Percentiles rank a stretch among this genome's conserved stretches.
phyloP scores from a whole-genome alignment of 2,888 invertebrate species.

The Sisyra terminalis region DNA sequence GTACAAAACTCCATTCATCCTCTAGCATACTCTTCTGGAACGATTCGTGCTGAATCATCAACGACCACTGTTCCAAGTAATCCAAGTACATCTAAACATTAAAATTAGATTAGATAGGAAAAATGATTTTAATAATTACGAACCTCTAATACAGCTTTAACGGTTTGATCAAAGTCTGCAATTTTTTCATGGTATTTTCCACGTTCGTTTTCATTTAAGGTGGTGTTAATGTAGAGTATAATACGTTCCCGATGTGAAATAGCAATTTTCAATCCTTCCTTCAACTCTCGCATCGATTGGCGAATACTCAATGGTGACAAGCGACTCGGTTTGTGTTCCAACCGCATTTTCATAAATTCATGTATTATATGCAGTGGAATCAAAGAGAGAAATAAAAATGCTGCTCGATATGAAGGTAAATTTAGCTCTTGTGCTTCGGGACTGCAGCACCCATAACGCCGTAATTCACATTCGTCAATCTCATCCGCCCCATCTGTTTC shows the following conservation, averaged over 20 bases:
- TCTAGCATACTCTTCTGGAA: constrained; percentile 63
- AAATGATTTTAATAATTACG: too few relatives aligned
- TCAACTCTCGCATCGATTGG: constrained; percentile 78
- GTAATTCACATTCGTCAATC: constrained; percentile 31
- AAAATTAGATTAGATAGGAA: neutral
- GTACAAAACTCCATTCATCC: constrained; percentile 79
- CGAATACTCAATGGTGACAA: constrained; percentile 76
- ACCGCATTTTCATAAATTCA: constrained; percentile 71
- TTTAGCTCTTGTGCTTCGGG: constrained; percentile 56
- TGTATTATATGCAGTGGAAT: constrained; percentile 84
- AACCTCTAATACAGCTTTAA: constrained; percentile 56
- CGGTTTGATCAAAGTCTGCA: constrained; percentile 60
- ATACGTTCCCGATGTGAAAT: constrained; percentile 66
- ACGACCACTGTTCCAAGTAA: constrained; percentile 71
- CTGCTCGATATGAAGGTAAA: constrained; percentile 70
- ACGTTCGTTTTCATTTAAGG: constrained; percentile 30
- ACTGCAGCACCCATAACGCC: constrained; percentile 61
- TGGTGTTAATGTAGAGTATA: constrained; percentile 43
- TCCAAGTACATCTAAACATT: constrained; percentile 56
- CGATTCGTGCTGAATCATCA: constrained; percentile 38
- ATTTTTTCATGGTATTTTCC: constrained; percentile 37
- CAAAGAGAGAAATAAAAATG: constrained; percentile 71
- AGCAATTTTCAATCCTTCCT: constrained; percentile 75
- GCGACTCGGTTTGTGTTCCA: constrained; percentile 66
- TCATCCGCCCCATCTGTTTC: constrained; percentile 11